These are phyloP conservation scores for Carduelis carduelis DNA, from an alignment of 2,797 vertebrate species.

Conservation along the genomic window DNA sequence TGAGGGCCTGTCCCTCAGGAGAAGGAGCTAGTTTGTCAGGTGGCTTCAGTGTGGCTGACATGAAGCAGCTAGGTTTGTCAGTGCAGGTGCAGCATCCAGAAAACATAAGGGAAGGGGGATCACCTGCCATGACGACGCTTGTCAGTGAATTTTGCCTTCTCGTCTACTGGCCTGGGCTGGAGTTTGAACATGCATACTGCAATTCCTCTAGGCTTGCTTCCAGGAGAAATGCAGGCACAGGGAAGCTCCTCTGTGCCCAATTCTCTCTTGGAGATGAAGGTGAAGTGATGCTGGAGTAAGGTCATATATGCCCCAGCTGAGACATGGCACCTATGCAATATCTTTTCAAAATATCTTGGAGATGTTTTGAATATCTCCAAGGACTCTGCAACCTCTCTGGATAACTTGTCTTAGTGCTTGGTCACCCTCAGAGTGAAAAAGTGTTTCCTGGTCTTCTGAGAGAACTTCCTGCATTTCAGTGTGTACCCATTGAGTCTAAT, in stretches of 20 bases:
- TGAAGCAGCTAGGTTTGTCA: not conserved
- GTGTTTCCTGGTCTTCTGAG: not conserved
- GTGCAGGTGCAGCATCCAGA: not conserved
- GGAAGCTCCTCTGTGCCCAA: not conserved
- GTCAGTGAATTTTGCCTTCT: not conserved
- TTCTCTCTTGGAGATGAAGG: not conserved
- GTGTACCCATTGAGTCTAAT: not conserved
- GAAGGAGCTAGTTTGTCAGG: not conserved
- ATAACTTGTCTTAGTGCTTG: not conserved
- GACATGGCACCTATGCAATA: fast-evolving
- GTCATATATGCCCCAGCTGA: not conserved
- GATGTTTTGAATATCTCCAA: not conserved
- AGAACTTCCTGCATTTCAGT: not conserved
- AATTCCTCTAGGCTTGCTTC: not conserved
- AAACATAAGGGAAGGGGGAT: not conserved
- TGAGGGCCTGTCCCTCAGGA: not conserved
- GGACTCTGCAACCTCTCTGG: not conserved
- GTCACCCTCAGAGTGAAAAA: not conserved
- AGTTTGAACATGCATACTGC: not conserved
- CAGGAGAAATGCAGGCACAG: not conserved
- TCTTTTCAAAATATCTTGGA: not conserved
- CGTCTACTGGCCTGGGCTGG: not conserved
- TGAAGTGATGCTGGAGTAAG: not conserved
- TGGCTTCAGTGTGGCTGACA: not conserved
- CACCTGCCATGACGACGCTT: fast-evolving